Evolutionary conservation across 2,888 invertebrate genomes (phyloP).

Genomic region (Empis livida): DNA sequence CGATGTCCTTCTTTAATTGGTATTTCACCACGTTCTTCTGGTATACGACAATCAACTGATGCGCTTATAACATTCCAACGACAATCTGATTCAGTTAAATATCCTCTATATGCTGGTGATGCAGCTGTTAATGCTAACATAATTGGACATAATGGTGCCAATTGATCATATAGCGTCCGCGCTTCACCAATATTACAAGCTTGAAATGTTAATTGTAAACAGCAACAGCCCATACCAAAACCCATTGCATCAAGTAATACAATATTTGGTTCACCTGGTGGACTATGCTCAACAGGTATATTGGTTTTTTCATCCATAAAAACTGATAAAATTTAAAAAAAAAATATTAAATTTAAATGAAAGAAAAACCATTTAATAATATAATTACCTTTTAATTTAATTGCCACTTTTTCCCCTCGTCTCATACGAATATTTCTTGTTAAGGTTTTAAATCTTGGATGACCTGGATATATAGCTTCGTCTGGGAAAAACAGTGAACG

Average conservation of each 20-base stretch:
- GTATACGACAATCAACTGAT: conserved; percentile 90
- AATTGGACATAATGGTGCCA: conserved; percentile 93
- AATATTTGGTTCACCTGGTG: conserved; percentile 69
- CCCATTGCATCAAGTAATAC: conserved; percentile 99
- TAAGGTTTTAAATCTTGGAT: conserved; percentile 88
- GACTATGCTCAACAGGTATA: conserved; percentile 69
- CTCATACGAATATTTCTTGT: conserved; percentile 85
- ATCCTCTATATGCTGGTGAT: conserved; percentile 87
- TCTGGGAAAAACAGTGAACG: conserved; percentile 87
- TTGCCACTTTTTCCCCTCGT: conserved; percentile 88
- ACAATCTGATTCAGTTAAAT: conserved; percentile 90
- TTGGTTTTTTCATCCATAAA: conserved; percentile 79
- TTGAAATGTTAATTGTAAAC: conserved; percentile 83
- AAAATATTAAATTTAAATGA: neutral
- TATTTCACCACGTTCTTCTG: conserved; percentile 74
- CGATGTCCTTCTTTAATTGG: conserved; percentile 63
- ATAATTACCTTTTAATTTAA: conserved; percentile 85
- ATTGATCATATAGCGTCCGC: conserved; percentile 88
- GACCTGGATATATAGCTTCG: conserved; percentile 85
- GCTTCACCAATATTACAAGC: conserved; percentile 96
- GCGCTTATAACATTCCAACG: conserved; percentile 96
- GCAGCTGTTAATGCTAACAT: conserved; percentile 96
- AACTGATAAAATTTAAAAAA: conserved; percentile 45
- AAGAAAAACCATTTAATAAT: too few relatives aligned
- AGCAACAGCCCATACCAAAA: conserved; percentile 99